phyloP scores from a whole-genome alignment of 1,140 invertebrate species.

The Panonychus citri region DNA sequence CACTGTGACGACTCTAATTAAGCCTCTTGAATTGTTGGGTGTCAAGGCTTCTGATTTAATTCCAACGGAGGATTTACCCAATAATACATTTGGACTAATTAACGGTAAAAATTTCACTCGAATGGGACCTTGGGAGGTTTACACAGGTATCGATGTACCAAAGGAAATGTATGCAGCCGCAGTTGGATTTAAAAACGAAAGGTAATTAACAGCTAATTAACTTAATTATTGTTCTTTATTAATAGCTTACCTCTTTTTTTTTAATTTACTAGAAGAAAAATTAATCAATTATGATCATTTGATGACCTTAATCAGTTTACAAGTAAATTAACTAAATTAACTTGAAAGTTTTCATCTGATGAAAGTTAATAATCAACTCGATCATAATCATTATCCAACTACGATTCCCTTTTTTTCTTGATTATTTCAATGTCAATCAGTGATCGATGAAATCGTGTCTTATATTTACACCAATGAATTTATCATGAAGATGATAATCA shows the following conservation, averaged over 20 bases:
- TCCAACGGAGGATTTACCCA: slow-evolving; percentile 4
- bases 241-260: not conserved
- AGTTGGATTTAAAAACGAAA: not conserved
- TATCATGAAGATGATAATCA: not conserved
- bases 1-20: not conserved
- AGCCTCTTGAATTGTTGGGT: not conserved
- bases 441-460: no score
- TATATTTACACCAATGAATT: no score
- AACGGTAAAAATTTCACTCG: slow-evolving; percentile 9
- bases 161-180: slow-evolving; percentile 18
- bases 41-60: slow-evolving; percentile 4
- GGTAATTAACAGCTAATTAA: not conserved
- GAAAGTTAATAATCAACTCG: no score
- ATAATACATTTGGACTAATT: slow-evolving; percentile 11
- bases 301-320: no score
- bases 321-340: no score
- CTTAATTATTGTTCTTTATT: not conserved
- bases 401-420: no score
- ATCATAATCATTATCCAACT: not conserved
- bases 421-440: no score
- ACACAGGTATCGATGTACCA: slow-evolving; percentile 8
- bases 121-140: slow-evolving; percentile 11
- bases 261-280: no score
- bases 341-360: not conserved
- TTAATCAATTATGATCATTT: no score